Base-by-base conservation (phyloP, 2,113 vertebrate genomes). In the Clinocottus analis region DNA sequence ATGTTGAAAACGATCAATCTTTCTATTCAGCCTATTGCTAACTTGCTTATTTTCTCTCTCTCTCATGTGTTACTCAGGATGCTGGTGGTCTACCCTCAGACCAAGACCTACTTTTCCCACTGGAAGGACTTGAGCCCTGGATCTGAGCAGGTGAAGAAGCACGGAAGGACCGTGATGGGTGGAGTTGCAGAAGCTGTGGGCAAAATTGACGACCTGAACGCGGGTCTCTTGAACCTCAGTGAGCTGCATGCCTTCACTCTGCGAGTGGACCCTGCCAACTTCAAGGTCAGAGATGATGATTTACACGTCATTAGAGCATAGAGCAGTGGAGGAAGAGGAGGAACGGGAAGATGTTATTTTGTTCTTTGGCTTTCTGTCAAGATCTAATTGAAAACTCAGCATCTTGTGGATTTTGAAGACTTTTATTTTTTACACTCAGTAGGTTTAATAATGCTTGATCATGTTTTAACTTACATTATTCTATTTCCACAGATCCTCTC, bases 91-190 rank as follows among this genome's bases (percentile, higher is more conserved):
- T 95, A 93, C 90, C 96, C 96, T 1, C 77, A 92, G 77, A 97
- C 96, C 90, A 97, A 97, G 94, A 96, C 94, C 59, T 98, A 97
- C 93, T 98, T 98, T 87, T 43, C 94, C 64, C 96, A 97, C 95
- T 96, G 96, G 63, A 89, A 90, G 31, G 95, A 97, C 78, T 0
- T 94, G 61, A 73, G 25, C 0, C 77, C 76, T 0, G 83, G 72
- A 78, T 97, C 96, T 0, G 25, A 79, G 12, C 87, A 91, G 4
- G 3, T 96, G 72, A 86, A 76, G 87, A 85, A 0, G 1, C 97
- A 98, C 0, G 96, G 97, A 60, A 77, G 74, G 70, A 95, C 92
- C 37, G 87, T 98, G 21, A 92, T 89, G 0, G 0, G 0, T 0
- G 96, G 95, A 0, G 82, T 98, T 37, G 1, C 45, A 0, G 85